Evolutionary conservation across 2,888 invertebrate species (phyloP).

Genomic region (Sussaba pulchella): DNA sequence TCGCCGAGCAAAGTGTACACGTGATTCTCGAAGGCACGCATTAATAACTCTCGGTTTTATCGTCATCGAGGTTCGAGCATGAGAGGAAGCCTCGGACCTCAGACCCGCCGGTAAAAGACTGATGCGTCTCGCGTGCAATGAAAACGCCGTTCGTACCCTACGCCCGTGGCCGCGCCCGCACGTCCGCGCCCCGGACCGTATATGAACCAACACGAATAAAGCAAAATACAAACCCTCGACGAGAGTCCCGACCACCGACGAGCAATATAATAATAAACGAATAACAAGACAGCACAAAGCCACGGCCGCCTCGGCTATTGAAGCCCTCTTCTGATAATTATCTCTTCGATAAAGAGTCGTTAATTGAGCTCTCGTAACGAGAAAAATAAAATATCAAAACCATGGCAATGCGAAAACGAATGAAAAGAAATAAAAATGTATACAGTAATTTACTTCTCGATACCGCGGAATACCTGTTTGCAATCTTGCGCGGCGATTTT

Average conservation of each 20-base stretch:
- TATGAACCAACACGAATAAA: slow-evolving; percentile 11
- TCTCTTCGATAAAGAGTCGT: slow-evolving; percentile 62
- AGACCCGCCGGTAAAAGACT: slow-evolving; percentile 12
- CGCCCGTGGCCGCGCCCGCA: neutral
- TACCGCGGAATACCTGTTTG: slow-evolving; percentile 6
- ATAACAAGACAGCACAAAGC: slow-evolving; percentile 54
- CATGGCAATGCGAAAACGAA: neutral
- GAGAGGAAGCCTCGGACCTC: slow-evolving; percentile 37
- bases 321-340: slow-evolving; percentile 52
- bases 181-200: slow-evolving; percentile 6
- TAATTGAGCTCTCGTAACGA: slow-evolving; percentile 65
- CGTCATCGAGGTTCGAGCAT: slow-evolving; percentile 35
- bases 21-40: slow-evolving; percentile 55
- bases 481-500: slow-evolving; percentile 51
- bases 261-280: slow-evolving; percentile 55
- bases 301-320: slow-evolving; percentile 30
- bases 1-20: slow-evolving; percentile 6
- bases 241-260: slow-evolving; percentile 42
- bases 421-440: neutral
- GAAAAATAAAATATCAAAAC: slow-evolving; percentile 41
- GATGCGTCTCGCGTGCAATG: slow-evolving; percentile 55
- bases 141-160: slow-evolving; percentile 22
- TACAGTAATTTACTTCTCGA: slow-evolving; percentile 31
- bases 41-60: slow-evolving; percentile 58
- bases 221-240: slow-evolving; percentile 38